Conservation (phyloP, 2,888 invertebrate genomes). For the Chaitophorus viminalis region DNA sequence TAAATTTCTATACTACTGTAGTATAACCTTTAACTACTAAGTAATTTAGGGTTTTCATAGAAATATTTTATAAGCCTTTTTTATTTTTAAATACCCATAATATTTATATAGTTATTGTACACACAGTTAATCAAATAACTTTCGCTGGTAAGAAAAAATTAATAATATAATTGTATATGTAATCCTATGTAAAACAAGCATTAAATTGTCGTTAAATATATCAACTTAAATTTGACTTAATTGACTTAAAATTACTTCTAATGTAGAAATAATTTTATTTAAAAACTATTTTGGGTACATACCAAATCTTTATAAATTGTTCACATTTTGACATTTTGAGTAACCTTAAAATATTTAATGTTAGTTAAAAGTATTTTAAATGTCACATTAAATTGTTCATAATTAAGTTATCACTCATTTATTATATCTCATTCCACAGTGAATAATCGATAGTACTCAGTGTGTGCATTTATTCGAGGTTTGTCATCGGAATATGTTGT, state of each 20-base stretch:
- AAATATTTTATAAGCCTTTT: not conserved
- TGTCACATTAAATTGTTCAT: not conserved
- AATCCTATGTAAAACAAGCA: not conserved
- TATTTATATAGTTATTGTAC: not conserved
- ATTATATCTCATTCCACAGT: not conserved
- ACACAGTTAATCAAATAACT: not conserved
- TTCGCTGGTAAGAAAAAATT: not conserved
- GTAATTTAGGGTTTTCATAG: not conserved
- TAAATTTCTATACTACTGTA: not conserved
- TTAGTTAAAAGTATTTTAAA: not conserved
- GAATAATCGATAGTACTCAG: not conserved
- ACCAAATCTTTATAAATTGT: not conserved
- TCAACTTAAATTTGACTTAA: not conserved
- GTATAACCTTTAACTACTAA: not conserved
- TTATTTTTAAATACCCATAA: constrained; percentile 6
- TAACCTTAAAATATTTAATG: not conserved
- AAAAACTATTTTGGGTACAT: not conserved
- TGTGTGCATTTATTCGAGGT: not conserved
- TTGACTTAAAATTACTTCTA: not conserved
- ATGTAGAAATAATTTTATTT: not conserved
- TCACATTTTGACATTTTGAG: not conserved
- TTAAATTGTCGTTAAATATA: not conserved
- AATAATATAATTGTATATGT: not conserved
- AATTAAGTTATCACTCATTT: not conserved
- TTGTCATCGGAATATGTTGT: constrained; percentile 9